These are phyloP conservation scores for Ptycholaimellus sp. DNA, from an alignment of 2,888 invertebrate genomes.

Conservation along the genomic window DNA sequence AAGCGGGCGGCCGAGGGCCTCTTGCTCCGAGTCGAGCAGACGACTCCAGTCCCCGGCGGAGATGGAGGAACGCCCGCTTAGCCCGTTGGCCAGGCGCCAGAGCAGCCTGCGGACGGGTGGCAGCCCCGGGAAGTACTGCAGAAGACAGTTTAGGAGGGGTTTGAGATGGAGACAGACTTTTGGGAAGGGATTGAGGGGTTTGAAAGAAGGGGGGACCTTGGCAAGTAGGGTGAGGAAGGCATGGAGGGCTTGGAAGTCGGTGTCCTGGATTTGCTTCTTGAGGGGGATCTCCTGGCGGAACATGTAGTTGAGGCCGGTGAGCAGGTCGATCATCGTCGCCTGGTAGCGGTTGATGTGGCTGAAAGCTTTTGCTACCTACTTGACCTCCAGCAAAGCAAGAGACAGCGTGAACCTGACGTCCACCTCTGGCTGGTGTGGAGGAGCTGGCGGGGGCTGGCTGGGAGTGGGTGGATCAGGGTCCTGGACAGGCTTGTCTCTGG, in stretches of 20 bases:
- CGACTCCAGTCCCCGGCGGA: constrained; percentile 27
- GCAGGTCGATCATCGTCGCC: constrained; percentile 6
- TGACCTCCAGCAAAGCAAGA: too few species aligned
- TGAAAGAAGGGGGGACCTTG: constrained; percentile 25
- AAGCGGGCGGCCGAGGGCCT: constrained; percentile 19
- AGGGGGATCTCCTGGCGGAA: constrained; percentile 56
- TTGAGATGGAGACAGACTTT: background rate
- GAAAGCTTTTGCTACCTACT: too few species aligned
- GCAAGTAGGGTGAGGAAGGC: constrained; percentile 46
- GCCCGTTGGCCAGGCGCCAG: constrained; percentile 37
- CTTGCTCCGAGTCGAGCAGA: constrained; percentile 24
- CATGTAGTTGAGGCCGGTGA: constrained; percentile 52
- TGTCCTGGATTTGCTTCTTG: constrained; percentile 43
- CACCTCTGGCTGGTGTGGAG: too few species aligned
- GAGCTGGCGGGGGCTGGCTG: too few species aligned
- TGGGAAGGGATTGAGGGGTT: background rate
- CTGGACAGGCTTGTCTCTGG: too few species aligned
- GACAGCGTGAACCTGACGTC: too few species aligned
- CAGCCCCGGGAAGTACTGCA: constrained; percentile 50
- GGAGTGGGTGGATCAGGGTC: too few species aligned
- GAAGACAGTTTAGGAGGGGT: constrained; percentile 1
- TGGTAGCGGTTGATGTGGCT: background rate
- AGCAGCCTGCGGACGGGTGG: constrained; percentile 42
- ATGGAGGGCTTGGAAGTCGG: constrained; percentile 46
- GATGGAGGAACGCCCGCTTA: constrained; percentile 27